Evolutionary conservation across 2,888 invertebrate species (phyloP).

Genomic region (Callosobruchus maculatus): DNA sequence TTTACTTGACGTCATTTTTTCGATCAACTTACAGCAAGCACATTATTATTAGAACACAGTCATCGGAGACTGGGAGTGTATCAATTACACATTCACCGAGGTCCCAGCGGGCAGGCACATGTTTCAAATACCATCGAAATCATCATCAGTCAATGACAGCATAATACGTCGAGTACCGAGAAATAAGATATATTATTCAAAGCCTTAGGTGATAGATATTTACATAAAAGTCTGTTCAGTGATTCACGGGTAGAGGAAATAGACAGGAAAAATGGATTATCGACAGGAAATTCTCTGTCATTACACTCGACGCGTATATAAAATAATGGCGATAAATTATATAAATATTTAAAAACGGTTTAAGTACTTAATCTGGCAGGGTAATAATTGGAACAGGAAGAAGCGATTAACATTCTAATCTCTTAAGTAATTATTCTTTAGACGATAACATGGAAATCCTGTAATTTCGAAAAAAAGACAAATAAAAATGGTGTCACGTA

Average conservation of each 20-base stretch:
- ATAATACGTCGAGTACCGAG: neutral
- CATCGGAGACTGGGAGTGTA: neutral
- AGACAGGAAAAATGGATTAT: neutral
- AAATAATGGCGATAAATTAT: neutral
- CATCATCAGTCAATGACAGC: neutral
- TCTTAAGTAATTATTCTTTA: neutral
- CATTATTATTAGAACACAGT: neutral
- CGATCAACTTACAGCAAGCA: no score
- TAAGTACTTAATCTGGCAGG: neutral
- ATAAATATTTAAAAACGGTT: neutral
- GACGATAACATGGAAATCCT: neutral
- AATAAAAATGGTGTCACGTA: no score
- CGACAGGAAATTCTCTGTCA: neutral
- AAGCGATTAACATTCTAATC: neutral
- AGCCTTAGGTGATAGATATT: neutral
- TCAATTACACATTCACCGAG: neutral
- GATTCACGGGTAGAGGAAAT: neutral
- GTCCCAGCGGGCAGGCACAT: neutral
- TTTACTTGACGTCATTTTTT: no score
- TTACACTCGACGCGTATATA: neutral
- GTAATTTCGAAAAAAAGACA: neutral
- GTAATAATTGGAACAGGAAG: neutral
- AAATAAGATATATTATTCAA: neutral
- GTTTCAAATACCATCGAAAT: neutral
- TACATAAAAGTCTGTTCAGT: neutral